Conservation (phyloP, 2,888 invertebrate genomes). For the Drepanosiphum platanoidis region DNA sequence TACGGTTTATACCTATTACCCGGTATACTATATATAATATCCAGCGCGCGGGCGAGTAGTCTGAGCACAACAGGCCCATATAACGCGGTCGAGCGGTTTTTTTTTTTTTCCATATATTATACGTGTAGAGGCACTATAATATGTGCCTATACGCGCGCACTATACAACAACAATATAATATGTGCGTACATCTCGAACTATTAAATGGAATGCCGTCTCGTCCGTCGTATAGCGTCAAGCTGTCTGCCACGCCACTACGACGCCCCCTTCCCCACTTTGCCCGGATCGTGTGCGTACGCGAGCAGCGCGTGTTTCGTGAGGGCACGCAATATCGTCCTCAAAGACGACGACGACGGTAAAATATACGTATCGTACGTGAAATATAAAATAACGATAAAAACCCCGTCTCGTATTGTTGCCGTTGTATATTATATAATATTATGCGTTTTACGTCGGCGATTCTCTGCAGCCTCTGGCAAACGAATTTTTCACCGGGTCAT, state of each 20-base stretch:
- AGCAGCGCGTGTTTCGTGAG: background rate
- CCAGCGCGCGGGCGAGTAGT: too few relatives aligned
- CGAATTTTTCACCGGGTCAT: too few relatives aligned
- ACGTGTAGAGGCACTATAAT: background rate
- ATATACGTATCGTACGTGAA: background rate
- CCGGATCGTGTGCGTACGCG: background rate
- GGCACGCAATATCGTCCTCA: slow-evolving; percentile 8
- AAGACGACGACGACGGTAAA: background rate
- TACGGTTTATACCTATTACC: background rate
- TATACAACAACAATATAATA: too few relatives aligned
- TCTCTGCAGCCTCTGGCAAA: too few relatives aligned
- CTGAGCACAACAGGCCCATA: too few relatives aligned
- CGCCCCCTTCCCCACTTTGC: background rate
- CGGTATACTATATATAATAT: too few relatives aligned
- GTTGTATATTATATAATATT: background rate
- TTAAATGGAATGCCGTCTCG: slow-evolving; percentile 55
- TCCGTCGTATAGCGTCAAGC: slow-evolving; percentile 56
- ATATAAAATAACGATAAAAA: slow-evolving; percentile 29
- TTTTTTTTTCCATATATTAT: background rate
- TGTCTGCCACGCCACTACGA: slow-evolving; percentile 15
- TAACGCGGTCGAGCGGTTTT: background rate
- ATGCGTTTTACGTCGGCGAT: too few relatives aligned
- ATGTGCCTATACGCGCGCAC: background rate
- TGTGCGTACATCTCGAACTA: background rate
- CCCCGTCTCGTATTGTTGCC: slow-evolving; percentile 44